Percentiles rank a stretch among this genome's conserved stretches.
These are phyloP conservation scores for Procambarus clarkii DNA, from an alignment of 1,140 invertebrate species.

Conservation along the genomic window DNA sequence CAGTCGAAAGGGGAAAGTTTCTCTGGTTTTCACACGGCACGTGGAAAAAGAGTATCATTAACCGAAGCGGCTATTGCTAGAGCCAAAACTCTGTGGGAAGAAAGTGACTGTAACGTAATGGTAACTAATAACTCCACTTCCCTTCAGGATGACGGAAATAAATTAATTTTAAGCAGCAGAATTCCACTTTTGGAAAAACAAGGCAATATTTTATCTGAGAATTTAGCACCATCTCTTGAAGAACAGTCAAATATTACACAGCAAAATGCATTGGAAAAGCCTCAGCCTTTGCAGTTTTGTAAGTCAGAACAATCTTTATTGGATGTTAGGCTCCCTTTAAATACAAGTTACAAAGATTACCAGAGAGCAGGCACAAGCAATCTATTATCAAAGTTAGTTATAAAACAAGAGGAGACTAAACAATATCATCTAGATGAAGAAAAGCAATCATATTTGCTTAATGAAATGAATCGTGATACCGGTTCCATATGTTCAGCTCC, in stretches of 20 bases:
- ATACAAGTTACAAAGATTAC: too few relatives aligned
- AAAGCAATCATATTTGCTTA: too few relatives aligned
- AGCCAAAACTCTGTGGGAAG: conserved; percentile 7
- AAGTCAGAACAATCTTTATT: neutral
- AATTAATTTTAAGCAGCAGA: neutral
- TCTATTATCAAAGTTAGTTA: too few relatives aligned
- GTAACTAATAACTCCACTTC: neutral
- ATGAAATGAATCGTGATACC: neutral
- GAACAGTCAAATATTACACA: neutral
- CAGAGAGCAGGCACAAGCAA: too few relatives aligned
- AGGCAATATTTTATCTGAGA: neutral
- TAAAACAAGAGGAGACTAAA: too few relatives aligned
- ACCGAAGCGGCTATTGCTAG: neutral
- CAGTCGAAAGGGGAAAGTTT: neutral
- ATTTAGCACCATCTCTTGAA: neutral
- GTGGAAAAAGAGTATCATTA: neutral
- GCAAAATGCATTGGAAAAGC: neutral
- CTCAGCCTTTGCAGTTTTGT: neutral
- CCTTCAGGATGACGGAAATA: neutral
- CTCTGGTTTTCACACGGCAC: conserved; percentile 8
- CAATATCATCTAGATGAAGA: too few relatives aligned
- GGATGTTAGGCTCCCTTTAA: too few relatives aligned
- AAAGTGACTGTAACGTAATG: neutral
- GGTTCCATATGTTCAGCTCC: neutral
- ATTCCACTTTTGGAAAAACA: neutral